These are phyloP conservation scores for Chunga burmeisteri DNA, from an alignment of 2,113 vertebrate genomes.

Conservation along the genomic window DNA sequence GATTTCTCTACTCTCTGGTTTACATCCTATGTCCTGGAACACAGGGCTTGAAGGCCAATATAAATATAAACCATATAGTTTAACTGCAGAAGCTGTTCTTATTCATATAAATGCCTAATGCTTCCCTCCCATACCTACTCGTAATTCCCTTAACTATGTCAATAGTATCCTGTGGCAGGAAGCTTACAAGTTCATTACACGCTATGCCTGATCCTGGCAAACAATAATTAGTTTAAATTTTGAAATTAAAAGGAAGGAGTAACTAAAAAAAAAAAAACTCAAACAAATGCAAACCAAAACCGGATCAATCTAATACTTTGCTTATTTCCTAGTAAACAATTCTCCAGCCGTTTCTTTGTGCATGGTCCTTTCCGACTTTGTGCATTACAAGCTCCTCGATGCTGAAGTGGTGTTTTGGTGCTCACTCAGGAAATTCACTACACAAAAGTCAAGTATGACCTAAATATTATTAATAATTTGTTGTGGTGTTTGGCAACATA, in stretches of 20 bases:
- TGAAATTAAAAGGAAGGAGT: neutral
- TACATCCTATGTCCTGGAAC: neutral
- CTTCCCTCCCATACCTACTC: neutral
- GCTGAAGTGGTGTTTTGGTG: neutral
- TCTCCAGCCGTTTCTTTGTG: neutral
- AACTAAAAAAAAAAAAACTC: neutral
- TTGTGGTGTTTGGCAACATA: conserved; percentile 56
- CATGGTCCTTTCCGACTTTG: neutral
- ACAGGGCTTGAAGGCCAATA: neutral
- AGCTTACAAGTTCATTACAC: neutral
- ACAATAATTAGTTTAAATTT: neutral
- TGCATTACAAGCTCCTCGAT: neutral
- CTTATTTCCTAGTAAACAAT: neutral
- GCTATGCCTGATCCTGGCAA: neutral
- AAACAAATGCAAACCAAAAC: neutral
- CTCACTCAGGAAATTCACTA: neutral
- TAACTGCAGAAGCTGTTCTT: neutral
- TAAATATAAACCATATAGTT: neutral
- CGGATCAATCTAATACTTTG: neutral
- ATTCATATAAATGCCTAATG: neutral
- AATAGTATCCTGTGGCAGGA: neutral
- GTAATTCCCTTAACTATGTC: neutral
- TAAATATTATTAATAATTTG: conserved; percentile 69
- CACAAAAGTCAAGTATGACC: conserved; percentile 22
- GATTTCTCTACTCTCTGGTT: neutral